These are phyloP conservation scores for Vulpes lagopus DNA, from an alignment of 2,113 vertebrate genomes.

Conservation along the genomic window DNA sequence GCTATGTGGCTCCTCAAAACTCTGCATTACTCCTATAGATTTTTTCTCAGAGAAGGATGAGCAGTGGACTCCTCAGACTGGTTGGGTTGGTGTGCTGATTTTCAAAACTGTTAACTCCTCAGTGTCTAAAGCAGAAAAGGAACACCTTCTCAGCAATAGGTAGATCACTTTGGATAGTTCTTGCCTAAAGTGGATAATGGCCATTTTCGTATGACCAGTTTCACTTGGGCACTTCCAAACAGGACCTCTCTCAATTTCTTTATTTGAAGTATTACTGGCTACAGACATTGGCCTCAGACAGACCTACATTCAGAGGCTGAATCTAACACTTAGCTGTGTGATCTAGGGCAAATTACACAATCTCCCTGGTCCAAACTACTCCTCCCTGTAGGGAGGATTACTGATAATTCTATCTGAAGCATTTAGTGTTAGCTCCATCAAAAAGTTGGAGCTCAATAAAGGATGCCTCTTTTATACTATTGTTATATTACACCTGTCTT, in stretches of 20 bases:
- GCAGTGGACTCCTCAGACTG: not conserved
- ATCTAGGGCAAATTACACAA: not conserved
- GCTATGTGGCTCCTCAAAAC: not conserved
- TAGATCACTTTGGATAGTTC: not conserved
- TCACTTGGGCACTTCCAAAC: not conserved
- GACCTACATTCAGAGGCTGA: not conserved
- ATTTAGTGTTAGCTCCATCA: not conserved
- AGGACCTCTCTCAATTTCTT: not conserved
- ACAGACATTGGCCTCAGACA: not conserved
- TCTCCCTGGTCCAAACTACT: not conserved
- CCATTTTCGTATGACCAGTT: not conserved
- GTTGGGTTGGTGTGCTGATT: not conserved
- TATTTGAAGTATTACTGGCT: not conserved
- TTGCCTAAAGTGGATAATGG: not conserved
- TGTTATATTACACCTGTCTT: not conserved
- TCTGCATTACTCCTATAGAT: not conserved
- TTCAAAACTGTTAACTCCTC: not conserved
- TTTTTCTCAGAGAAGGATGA: not conserved
- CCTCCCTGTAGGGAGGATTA: not conserved
- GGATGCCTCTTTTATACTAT: not conserved
- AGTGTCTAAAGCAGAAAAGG: not conserved
- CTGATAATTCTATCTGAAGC: constrained; percentile 13
- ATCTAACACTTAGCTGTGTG: not conserved
- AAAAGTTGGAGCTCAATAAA: not conserved
- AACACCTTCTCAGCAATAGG: not conserved